Conservation (phyloP, 2,113 vertebrate species). For the Kryptolebias marmoratus region DNA sequence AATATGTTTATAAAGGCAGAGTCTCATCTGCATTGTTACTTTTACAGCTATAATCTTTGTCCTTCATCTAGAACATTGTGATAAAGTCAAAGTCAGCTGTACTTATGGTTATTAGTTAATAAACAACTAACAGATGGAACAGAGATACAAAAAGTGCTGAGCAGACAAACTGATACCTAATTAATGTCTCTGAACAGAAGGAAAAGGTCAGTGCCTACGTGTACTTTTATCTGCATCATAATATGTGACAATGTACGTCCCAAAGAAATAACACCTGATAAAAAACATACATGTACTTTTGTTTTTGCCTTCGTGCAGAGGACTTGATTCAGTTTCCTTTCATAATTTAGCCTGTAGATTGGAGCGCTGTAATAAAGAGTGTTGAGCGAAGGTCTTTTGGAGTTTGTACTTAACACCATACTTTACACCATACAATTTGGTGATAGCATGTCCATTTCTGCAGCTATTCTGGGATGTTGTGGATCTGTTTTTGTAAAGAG, state of each 20-base stretch:
- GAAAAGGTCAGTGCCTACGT: background rate
- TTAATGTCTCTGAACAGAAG: background rate
- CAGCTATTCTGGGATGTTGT: too few relatives aligned
- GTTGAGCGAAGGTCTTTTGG: too few relatives aligned
- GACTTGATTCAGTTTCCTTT: too few relatives aligned
- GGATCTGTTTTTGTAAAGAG: too few relatives aligned
- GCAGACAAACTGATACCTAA: conserved; percentile 22
- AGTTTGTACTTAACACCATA: too few relatives aligned
- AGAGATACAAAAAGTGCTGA: conserved; percentile 65
- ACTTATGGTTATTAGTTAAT: conserved; percentile 44
- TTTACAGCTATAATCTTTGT: conserved; percentile 15
- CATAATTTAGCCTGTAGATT: too few relatives aligned
- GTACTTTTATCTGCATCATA: background rate
- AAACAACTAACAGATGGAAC: conserved; percentile 27
- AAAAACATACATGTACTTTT: background rate
- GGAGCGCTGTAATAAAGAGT: too few relatives aligned
- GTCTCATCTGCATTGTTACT: background rate
- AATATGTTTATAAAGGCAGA: background rate
- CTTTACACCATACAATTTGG: too few relatives aligned
- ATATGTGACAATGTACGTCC: background rate
- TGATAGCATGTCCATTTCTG: too few relatives aligned
- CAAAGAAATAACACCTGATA: background rate
- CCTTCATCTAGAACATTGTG: conserved; percentile 37
- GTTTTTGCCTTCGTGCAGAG: background rate
- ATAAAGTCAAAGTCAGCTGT: conserved; percentile 26